A percentile compares a stretch with the other conserved stretches of the same genome.
Evolutionary conservation across 2,797 vertebrate species (phyloP).

Genomic region (Lepilemur septentrionalis): DNA sequence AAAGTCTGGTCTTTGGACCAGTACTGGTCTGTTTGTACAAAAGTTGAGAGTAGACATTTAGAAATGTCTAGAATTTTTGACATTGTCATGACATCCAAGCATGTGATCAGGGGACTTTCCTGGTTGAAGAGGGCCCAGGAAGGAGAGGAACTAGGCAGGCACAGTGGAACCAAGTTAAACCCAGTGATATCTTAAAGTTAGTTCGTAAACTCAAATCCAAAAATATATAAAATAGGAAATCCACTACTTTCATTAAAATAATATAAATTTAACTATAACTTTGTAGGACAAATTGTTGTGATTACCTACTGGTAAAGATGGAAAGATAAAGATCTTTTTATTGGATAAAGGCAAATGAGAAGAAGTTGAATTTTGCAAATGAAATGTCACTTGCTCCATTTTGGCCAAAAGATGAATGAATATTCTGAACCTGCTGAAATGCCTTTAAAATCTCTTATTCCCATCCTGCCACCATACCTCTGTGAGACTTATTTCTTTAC

Average conservation of each 20-base stretch:
- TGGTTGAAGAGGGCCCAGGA: neutral
- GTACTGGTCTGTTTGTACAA: neutral
- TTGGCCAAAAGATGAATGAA: neutral
- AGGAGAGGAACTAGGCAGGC: too few species aligned
- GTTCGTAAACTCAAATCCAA: neutral
- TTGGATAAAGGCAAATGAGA: neutral
- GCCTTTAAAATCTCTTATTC: neutral
- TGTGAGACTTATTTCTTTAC: neutral
- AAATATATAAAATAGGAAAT: neutral
- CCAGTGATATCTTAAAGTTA: neutral
- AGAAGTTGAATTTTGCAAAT: neutral
- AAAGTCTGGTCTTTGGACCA: neutral
- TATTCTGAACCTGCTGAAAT: neutral
- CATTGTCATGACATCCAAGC: neutral
- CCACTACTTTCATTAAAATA: neutral
- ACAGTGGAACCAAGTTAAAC: neutral
- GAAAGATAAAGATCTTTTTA: neutral
- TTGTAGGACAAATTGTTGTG: neutral
- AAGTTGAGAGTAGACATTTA: neutral
- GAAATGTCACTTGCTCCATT: neutral
- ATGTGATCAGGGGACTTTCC: neutral
- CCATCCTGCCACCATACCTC: neutral
- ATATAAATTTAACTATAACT: neutral
- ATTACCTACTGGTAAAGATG: neutral
- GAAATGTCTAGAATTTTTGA: neutral